Percentiles rank a stretch among this genome's conserved stretches.
These are phyloP conservation scores for Drosophila pandora DNA, from an alignment of 1,140 invertebrate genomes.

Conservation along the genomic window DNA sequence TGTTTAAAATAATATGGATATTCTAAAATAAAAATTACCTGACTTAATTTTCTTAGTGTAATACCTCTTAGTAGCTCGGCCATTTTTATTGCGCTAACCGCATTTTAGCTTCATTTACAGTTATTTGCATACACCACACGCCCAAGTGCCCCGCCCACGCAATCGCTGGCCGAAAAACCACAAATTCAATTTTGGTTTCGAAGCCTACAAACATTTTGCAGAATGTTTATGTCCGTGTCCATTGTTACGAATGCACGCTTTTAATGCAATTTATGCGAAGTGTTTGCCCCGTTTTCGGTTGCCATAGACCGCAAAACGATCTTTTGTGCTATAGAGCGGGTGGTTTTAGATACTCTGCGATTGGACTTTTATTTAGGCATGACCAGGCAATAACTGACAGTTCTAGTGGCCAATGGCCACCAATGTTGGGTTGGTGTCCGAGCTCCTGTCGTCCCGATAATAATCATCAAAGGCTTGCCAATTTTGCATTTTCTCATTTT, in stretches of 20 bases:
- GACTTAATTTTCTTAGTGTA: too few relatives aligned
- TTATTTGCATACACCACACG: slow-evolving; percentile 55
- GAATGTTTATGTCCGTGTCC: slow-evolving; percentile 51
- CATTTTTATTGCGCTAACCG: slow-evolving; percentile 46
- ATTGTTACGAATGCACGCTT: slow-evolving; percentile 36
- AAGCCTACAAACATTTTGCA: slow-evolving; percentile 67
- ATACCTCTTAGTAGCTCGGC: too few relatives aligned
- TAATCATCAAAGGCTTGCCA: slow-evolving; percentile 20
- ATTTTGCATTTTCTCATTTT: slow-evolving; percentile 26
- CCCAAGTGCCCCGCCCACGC: slow-evolving; percentile 8
- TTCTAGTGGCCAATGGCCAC: slow-evolving; percentile 35
- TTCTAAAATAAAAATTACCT: too few relatives aligned
- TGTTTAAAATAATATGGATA: too few relatives aligned
- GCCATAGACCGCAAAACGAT: slow-evolving; percentile 63
- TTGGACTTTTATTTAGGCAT: slow-evolving; percentile 26
- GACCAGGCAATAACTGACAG: slow-evolving; percentile 25
- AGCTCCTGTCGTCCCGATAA: slow-evolving; percentile 11
- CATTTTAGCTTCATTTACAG: slow-evolving; percentile 78
- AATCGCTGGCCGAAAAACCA: slow-evolving; percentile 53
- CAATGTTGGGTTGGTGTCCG: slow-evolving; percentile 1
- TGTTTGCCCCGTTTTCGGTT: slow-evolving; percentile 65
- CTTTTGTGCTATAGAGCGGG: slow-evolving; percentile 44
- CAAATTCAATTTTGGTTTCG: slow-evolving; percentile 77
- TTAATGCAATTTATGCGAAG: slow-evolving; percentile 76
- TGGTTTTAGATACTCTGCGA: background rate